These are phyloP conservation scores for Paralinhomoeus sp. DNA, from an alignment of 2,888 invertebrate genomes.

Conservation along the genomic window DNA sequence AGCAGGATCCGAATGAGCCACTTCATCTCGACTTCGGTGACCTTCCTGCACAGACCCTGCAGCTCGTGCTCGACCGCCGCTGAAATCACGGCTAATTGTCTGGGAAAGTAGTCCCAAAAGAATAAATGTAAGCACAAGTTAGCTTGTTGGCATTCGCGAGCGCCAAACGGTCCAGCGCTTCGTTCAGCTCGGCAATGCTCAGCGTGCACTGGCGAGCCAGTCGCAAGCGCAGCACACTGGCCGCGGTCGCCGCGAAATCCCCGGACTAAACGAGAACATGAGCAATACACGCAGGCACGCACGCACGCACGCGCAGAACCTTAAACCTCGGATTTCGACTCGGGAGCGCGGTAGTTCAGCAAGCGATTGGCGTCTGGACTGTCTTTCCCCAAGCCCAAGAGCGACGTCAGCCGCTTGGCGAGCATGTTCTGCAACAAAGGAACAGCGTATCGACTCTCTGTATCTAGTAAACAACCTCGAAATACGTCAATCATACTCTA, in stretches of 20 bases:
- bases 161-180: slow-evolving; percentile 49
- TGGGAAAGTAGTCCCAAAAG: too few species aligned
- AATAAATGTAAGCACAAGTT: too few species aligned
- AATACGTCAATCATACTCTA: background rate
- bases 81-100: too few species aligned
- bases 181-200: slow-evolving; percentile 47
- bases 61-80: slow-evolving; percentile 41
- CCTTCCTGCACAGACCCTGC: slow-evolving; percentile 40
- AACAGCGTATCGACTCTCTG: too few species aligned
- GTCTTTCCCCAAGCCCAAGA: slow-evolving; percentile 47
- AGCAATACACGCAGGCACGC: too few species aligned
- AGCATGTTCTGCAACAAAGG: slow-evolving; percentile 35
- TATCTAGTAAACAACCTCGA: background rate
- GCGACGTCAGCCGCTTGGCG: slow-evolving; percentile 44
- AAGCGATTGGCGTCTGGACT: slow-evolving; percentile 37
- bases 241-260: slow-evolving; percentile 3
- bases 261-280: background rate
- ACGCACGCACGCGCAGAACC: background rate
- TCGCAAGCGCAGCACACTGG: background rate
- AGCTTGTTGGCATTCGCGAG: slow-evolving; percentile 37
- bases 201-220: slow-evolving; percentile 29
- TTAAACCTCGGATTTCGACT: background rate
- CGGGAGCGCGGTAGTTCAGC: slow-evolving; percentile 35
- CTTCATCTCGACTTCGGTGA: slow-evolving; percentile 53
- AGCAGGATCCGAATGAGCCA: slow-evolving; percentile 71